Conservation (phyloP, 1,140 invertebrate species). For the Pachypeltis micranthus region DNA sequence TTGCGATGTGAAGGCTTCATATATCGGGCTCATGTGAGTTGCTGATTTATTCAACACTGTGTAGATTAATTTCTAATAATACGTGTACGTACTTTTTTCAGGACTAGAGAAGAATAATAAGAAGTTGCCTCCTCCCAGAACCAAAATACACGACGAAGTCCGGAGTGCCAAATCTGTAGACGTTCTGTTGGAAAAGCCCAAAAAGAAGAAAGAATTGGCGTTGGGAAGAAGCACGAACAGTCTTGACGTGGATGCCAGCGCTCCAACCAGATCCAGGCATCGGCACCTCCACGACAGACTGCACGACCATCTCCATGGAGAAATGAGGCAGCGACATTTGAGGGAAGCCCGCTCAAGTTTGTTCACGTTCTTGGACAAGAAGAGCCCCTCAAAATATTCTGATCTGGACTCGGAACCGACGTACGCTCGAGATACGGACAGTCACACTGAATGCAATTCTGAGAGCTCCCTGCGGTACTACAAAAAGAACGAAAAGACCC, state of each 20-base stretch:
- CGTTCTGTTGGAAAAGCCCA: constrained; percentile 17
- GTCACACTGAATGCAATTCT: constrained; percentile 28
- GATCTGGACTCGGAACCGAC: constrained; percentile 52
- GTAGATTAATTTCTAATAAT: too few relatives aligned
- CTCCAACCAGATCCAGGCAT: constrained; percentile 8
- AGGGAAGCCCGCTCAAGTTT: constrained; percentile 32
- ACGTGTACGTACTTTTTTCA: not conserved
- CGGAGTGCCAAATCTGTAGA: constrained; percentile 23
- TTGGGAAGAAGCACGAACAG: constrained; percentile 22
- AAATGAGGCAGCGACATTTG: constrained; percentile 27
- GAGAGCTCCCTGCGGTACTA: constrained; percentile 35
- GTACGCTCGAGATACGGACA: constrained; percentile 36
- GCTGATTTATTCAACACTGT: too few relatives aligned
- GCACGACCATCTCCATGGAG: constrained; percentile 19
- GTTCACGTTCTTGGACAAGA: constrained; percentile 25
- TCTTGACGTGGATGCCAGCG: constrained; percentile 18
- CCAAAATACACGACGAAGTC: constrained; percentile 10
- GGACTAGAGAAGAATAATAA: not conserved
- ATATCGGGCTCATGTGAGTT: too few relatives aligned
- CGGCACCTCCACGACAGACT: constrained; percentile 24
- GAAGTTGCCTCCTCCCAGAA: not conserved
- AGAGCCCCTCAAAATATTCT: constrained; percentile 46
- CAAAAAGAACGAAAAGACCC: constrained; percentile 34
- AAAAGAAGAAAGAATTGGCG: constrained; percentile 18
- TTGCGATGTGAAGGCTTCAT: too few relatives aligned